Conservation (phyloP, 2,113 vertebrate genomes). For the Rhegmatorhina hoffmannsi region DNA sequence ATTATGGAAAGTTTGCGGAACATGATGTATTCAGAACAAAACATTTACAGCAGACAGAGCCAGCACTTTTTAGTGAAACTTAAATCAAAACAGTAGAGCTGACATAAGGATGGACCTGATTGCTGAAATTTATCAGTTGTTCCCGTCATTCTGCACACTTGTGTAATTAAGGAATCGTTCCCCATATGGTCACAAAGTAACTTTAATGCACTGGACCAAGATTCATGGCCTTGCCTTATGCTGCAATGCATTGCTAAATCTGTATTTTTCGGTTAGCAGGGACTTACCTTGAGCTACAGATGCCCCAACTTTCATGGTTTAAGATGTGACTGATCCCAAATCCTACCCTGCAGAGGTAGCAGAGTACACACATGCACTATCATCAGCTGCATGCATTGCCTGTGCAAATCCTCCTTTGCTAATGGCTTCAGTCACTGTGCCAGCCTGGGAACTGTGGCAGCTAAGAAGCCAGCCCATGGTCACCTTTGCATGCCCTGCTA, state of each 20-base stretch:
- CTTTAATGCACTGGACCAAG: not conserved
- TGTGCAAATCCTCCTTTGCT: not conserved
- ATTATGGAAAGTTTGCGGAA: not conserved
- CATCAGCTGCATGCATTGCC: not conserved
- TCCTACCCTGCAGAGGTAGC: not conserved
- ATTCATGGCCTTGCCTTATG: not conserved
- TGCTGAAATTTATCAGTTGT: not conserved
- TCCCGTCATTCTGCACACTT: not conserved
- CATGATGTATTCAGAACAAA: not conserved
- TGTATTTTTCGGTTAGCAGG: not conserved
- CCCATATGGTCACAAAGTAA: not conserved
- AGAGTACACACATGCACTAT: not conserved
- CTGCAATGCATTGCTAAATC: not conserved
- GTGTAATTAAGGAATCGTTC: not conserved
- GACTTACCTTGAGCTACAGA: not conserved
- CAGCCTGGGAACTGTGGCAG: not conserved
- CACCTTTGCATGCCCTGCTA: not conserved
- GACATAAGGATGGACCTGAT: not conserved
- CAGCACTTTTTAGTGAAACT: not conserved
- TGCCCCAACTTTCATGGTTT: not conserved
- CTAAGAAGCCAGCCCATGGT: not conserved
- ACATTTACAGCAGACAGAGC: not conserved
- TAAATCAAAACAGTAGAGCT: not conserved
- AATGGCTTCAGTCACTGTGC: not conserved
- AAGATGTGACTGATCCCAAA: accelerated